A percentile compares a stretch with the other conserved stretches of the same genome.
Evolutionary conservation across 1,140 invertebrate genomes (phyloP).

Genomic region (Trigoniulus corallinus): DNA sequence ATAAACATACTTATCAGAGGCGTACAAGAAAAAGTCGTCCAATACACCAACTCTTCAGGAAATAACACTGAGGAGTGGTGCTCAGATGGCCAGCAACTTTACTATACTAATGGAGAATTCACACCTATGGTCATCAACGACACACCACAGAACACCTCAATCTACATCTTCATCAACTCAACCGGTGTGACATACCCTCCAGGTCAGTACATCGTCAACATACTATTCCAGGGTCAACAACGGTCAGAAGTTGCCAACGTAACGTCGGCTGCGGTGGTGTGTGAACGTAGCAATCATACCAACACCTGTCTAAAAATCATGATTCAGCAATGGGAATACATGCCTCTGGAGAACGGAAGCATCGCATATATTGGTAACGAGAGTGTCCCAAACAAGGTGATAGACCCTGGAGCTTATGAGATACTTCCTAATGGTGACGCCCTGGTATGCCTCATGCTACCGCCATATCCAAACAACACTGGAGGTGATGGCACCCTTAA

Average conservation of each 20-base stretch:
- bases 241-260: neutral
- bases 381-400: neutral
- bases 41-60: neutral
- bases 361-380: neutral
- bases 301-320: neutral
- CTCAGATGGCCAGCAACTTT: neutral
- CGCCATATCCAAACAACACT: no score
- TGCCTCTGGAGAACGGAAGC: neutral
- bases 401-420: neutral
- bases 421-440: neutral
- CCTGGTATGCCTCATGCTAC: neutral
- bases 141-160: neutral
- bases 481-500: no score
- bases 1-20: neutral
- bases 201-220: conserved; percentile 11
- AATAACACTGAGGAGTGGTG: neutral
- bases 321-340: neutral
- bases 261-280: neutral
- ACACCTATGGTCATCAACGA: conserved; percentile 7
- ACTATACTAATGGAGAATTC: conserved; percentile 13
- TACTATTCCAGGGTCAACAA: conserved; percentile 11
- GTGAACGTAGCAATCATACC: neutral
- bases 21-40: neutral
- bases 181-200: conserved; percentile 9
- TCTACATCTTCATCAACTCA: conserved; percentile 11